Base-by-base conservation (phyloP, 2,888 invertebrate species). In the Hyles lineata region DNA sequence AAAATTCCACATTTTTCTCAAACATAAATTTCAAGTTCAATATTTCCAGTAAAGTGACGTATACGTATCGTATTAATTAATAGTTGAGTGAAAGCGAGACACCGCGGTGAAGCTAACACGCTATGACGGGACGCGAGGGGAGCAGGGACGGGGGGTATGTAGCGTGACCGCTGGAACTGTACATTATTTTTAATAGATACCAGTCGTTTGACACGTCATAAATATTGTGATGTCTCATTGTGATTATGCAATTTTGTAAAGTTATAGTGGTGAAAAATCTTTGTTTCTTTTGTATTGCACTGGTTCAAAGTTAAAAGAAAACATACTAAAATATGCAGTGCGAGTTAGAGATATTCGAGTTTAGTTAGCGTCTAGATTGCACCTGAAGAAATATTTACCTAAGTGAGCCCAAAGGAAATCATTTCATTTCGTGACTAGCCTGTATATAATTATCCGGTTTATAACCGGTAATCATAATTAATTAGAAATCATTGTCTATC, bases 151-250 rank as follows among this genome's bases (percentile, higher is more conserved):
- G 6, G 25, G n/a, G 29, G 32, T 23, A 19, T n/a, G 55, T 55
- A 17, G 55, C n/a, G 67, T 43, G 43, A 21, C 67, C 23, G 67
- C 17, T 23, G 43, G 67, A 67, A 50, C 43, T 63, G 63, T 63
- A 67, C 50, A 67, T 67, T 50, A 67, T 67, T 67, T 67, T 67
- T 67, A 67, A 67, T 67, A 25, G 67, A 67, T 67, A 50, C 15
- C 67, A 67, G 50, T 67, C 50, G 43, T 67, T 67, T 67, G 67
- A 50, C 67, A 67, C 67, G 67, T 23, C 62, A 62, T n/a, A 55
- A n/a, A 55, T 62, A n/a, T 62, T 35, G 35, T 35, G 62, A 62
- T 32, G 35, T n/a, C 32, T 19, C 7, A 21, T 67, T 50, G 23
- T 23, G 23, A 50, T 62, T 62, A 6, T 67, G 23, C 23, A 23